A percentile compares a stretch with the other conserved stretches of the same genome.
Evolutionary conservation across 2,797 vertebrate genomes (phyloP).

Genomic region (Phataginus tricuspis): DNA sequence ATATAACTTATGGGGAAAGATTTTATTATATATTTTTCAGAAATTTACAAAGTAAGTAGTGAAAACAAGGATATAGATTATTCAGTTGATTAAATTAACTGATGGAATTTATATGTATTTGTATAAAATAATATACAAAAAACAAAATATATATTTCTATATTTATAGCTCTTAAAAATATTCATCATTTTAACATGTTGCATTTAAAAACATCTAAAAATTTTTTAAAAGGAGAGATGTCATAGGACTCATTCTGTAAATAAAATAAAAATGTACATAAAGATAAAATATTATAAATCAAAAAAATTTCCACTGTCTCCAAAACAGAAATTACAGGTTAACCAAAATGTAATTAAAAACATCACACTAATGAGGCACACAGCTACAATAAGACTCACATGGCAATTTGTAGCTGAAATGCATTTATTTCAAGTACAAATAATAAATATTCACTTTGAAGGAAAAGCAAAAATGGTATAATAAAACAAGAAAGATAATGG

Average conservation of each 20-base stretch:
- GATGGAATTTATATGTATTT: neutral
- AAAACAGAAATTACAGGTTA: neutral
- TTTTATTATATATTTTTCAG: neutral
- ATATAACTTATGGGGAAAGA: neutral
- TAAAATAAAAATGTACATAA: neutral
- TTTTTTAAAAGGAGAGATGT: neutral
- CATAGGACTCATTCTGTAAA: neutral
- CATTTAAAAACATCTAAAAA: neutral
- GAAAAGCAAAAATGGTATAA: neutral
- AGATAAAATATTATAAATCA: neutral
- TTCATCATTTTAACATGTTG: neutral
- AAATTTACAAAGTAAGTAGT: neutral
- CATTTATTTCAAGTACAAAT: slow-evolving; percentile 1
- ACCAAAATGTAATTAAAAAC: neutral
- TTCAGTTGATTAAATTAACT: neutral
- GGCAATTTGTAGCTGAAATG: neutral
- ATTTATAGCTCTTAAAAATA: neutral
- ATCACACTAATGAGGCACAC: neutral
- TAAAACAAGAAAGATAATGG: neutral
- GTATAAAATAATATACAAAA: neutral
- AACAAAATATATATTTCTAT: neutral
- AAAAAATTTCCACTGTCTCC: neutral
- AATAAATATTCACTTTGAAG: neutral
- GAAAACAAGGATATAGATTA: neutral
- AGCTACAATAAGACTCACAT: neutral